Evolutionary conservation across 64 coral and sea anemone genomes (phyloP), one percentile per base, ranked within the genome.

Genomic region (Anthopleura sola): DNA sequence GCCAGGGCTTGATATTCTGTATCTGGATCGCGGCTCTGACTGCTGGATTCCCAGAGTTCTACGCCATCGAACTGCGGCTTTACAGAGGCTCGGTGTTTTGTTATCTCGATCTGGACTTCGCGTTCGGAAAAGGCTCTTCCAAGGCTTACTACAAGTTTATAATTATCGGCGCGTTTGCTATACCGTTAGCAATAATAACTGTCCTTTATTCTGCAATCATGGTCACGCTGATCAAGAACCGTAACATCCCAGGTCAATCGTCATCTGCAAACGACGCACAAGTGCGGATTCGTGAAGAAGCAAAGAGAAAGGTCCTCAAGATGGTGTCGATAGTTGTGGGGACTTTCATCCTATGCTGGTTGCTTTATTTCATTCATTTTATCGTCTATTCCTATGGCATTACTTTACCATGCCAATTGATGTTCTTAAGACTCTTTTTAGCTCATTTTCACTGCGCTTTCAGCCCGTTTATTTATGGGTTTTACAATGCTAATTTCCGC

Each of bases 311-410:
- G 54, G 93, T 95, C 2, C 71, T 95, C 19, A 83, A 78, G 48
- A 95, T 95, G 93, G 90, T 95, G 56, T 48, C 87, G 1, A 71
- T 91, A 11, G 89, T 95, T 0, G 86, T 95, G 32, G 56, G 64
- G 20, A 84, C 90, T 21, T 95, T 95, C 36, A 60, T 95, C 0
- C 9, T 66, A 1, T 91, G 88, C 47, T 95, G 93, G 93, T 81
- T 91, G 9, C 49, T 95, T 12, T 95, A 95, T 37, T 95, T 95
- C 29, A 68, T 95, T 28, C 71, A 91, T n/a, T 91, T 95, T 50
- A 88, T 95, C 16, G 38, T 95, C 12, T 87, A 87, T 26, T 86
- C 89, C 13, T 87, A 95, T 53, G 86, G 81, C 17, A 78, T 95
- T 51, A 47, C 50, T 17, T 57, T 95, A 19, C 83, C 93, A 0